Evolutionary conservation across 2,113 vertebrate genomes (phyloP).

Genomic region (Nothobranchius furzeri): DNA sequence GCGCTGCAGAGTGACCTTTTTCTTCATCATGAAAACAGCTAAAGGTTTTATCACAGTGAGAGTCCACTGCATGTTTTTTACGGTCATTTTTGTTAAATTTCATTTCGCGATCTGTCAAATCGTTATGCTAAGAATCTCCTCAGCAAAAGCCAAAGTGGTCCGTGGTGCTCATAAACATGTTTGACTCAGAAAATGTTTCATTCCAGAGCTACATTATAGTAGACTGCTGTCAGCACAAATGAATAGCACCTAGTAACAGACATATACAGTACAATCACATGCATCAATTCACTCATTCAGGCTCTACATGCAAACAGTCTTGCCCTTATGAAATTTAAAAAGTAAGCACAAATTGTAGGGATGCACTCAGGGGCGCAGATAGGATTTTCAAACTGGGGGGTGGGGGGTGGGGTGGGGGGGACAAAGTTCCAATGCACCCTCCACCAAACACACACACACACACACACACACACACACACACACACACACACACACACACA

Average conservation of each 20-base stretch:
- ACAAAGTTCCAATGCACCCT: no score
- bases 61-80: neutral
- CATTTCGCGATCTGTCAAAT: constrained; percentile 12
- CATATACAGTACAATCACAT: neutral
- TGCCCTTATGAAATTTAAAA: no score
- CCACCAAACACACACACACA: no score
- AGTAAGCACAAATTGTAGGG: no score
- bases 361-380: no score
- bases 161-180: neutral
- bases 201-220: neutral
- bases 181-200: neutral
- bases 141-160: neutral
- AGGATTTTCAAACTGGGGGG: no score
- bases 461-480: no score
- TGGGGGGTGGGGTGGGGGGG: no score
- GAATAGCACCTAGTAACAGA: neutral
- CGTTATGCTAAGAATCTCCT: rapidly evolving
- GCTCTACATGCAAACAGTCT: no score
- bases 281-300: no score
- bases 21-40: neutral
- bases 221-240: neutral
- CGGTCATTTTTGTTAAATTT: neutral
- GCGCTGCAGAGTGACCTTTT: constrained; percentile 1
- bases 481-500: no score
- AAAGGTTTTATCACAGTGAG: neutral